Conservation (phyloP, 2,113 vertebrate species). For the Cathartes aura region DNA sequence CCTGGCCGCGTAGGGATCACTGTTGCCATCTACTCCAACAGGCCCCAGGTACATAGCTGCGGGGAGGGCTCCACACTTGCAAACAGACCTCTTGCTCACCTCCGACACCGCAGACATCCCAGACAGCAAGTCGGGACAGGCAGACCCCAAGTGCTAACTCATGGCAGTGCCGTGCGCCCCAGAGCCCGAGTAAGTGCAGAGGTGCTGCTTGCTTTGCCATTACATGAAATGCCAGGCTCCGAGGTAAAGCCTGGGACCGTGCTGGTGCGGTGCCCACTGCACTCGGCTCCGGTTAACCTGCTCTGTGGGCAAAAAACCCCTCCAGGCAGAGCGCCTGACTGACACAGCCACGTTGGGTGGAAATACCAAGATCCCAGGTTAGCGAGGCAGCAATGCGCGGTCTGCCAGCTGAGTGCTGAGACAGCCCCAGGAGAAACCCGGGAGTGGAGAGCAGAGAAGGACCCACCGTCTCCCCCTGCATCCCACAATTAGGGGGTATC, state of each 20-base stretch:
- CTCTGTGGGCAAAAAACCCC: neutral
- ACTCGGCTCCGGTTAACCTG: too few species aligned
- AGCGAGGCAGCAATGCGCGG: neutral
- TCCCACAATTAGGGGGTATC: too few species aligned
- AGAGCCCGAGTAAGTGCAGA: neutral
- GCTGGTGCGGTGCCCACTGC: neutral
- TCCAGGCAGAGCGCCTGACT: neutral
- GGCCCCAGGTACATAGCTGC: fast-evolving
- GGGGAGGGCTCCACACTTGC: neutral
- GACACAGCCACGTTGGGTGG: neutral
- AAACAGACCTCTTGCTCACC: neutral
- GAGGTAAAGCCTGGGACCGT: neutral
- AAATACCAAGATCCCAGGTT: neutral
- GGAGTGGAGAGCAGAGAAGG: neutral
- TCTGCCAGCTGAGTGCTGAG: neutral
- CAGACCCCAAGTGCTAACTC: neutral
- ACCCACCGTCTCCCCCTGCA: neutral
- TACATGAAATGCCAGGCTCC: neutral
- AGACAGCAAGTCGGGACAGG: fast-evolving
- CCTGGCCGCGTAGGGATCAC: fast-evolving
- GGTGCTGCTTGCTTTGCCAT: neutral
- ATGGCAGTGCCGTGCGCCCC: fast-evolving
- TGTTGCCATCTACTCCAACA: neutral
- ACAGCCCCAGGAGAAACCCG: neutral
- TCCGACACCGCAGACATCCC: neutral